Percentiles rank a stretch among this genome's conserved stretches.
phyloP scores from a whole-genome alignment of 2,113 vertebrate species.

The Zeus faber region DNA sequence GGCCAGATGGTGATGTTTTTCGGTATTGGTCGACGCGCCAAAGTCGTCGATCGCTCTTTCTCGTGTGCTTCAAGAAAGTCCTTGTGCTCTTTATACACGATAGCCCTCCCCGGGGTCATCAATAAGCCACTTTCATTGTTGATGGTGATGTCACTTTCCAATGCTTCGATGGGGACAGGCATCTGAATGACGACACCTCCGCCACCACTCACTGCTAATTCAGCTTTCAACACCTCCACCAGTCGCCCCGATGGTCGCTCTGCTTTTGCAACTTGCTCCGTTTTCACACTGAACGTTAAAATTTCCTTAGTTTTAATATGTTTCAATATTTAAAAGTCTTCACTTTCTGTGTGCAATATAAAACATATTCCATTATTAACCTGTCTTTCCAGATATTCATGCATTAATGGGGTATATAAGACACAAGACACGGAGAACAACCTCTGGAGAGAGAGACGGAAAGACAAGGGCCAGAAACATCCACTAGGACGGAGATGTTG shows the following conservation, averaged over 20 bases:
- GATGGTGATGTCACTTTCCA: slow-evolving; percentile 75
- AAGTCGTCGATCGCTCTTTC: slow-evolving; percentile 64
- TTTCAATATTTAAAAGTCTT: too few species aligned
- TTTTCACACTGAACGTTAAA: slow-evolving; percentile 32
- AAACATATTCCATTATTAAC: too few species aligned
- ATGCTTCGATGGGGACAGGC: slow-evolving; percentile 70
- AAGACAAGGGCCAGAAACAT: too few species aligned
- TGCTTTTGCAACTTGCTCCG: slow-evolving; percentile 54
- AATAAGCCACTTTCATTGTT: slow-evolving; percentile 74
- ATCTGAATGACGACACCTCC: slow-evolving; percentile 72
- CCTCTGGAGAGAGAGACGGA: too few species aligned
- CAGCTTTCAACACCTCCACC: slow-evolving; percentile 73
- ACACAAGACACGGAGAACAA: too few species aligned
- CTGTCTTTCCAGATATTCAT: too few species aligned
- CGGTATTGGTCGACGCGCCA: slow-evolving; percentile 37
- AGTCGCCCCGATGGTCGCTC: slow-evolving; percentile 43
- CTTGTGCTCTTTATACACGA: slow-evolving; percentile 68
- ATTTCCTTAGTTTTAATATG: background rate
- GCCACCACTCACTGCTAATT: slow-evolving; percentile 68
- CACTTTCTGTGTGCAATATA: too few species aligned
- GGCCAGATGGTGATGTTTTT: slow-evolving; percentile 17
- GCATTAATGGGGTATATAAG: too few species aligned
- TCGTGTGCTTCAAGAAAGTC: slow-evolving; percentile 35
- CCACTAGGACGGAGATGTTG: too few species aligned
- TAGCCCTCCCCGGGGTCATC: slow-evolving; percentile 72